Evolutionary conservation across 2,797 vertebrate genomes (phyloP), one percentile per base, ranked within the genome.

Genomic region (Myripristis murdjan): DNA sequence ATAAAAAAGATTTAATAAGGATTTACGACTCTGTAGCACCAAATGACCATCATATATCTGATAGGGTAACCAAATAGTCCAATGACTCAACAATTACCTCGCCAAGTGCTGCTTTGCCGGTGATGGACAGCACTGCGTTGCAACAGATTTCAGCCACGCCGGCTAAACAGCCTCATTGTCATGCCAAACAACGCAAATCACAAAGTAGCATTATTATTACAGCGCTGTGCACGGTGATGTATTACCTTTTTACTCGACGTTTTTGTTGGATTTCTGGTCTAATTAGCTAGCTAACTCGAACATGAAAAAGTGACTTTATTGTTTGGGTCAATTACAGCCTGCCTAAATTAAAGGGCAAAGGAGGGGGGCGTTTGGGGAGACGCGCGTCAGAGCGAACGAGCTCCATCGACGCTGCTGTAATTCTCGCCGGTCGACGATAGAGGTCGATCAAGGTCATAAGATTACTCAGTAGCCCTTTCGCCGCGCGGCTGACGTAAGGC

Each of bases 391-490:
- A 20, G 20, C 20, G 39, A 12, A 39, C 37, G 15, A 56, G 37
- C 44, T 55, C 6, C 35, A 16, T 52, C 12, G 18, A 53, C 20
- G 20, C 20, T 61, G 23, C 26, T 64, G 44, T 47, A 52, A 10
- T 15, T 28, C 55, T 59, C 48, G 31, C 24, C 48, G n/a, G 28
- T 64, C 26, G 44, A 20, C 26, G 24, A 49, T 18, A 23, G 47
- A 71, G 24, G 53, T 67, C 16, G 44, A 33, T 43, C 55, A 51
- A 49, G 59, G 48, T 54, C 54, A 70, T 5, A n/a, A 15, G 23
- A 44, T 28, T 6, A 28, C 28, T 20, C 20, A 51, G 16, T 64
- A n/a, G 55, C 44, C 43, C 39, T 65, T 59, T 41, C 69, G 26
- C 14, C 1, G 14, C 0, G n/a, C 24, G 1, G 14, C 46, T 44